Evolutionary conservation across 2,888 invertebrate genomes (phyloP).

Genomic region (Dolichomitus sp.): DNA sequence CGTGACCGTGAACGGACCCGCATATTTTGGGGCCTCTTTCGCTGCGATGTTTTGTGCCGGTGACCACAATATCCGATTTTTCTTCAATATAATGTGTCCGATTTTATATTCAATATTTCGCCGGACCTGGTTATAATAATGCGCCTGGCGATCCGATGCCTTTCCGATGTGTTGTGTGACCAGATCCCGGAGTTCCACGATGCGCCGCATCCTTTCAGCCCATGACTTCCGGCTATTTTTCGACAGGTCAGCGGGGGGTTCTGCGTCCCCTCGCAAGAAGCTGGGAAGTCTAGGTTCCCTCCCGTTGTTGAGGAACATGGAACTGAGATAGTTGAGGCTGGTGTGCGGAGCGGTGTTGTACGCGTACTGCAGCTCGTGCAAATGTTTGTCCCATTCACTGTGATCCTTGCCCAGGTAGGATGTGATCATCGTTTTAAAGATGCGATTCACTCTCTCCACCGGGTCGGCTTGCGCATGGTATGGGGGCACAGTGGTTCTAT

Average conservation of each 20-base stretch:
- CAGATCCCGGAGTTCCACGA: too few relatives aligned
- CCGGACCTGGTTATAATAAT: too few relatives aligned
- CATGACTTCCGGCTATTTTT: too few relatives aligned
- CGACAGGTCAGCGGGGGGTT: not conserved
- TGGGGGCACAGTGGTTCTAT: not conserved
- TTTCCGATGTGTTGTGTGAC: too few relatives aligned
- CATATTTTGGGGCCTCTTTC: too few relatives aligned
- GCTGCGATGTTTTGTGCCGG: too few relatives aligned
- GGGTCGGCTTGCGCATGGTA: slow-evolving; percentile 31
- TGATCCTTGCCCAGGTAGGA: slow-evolving; percentile 62
- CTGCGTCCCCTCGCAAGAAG: not conserved
- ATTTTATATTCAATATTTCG: too few relatives aligned
- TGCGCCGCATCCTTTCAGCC: too few relatives aligned
- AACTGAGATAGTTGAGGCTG: not conserved
- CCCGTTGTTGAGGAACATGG: slow-evolving; percentile 26
- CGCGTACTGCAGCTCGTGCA: slow-evolving; percentile 24
- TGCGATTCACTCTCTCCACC: slow-evolving; percentile 22
- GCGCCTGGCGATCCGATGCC: too few relatives aligned
- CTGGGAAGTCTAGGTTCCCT: slow-evolving; percentile 18
- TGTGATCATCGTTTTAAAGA: slow-evolving; percentile 18
- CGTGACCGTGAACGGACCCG: too few relatives aligned
- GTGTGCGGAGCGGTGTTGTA: slow-evolving; percentile 27
- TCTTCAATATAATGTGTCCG: too few relatives aligned
- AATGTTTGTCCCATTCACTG: slow-evolving; percentile 62
- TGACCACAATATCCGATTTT: too few relatives aligned